phyloP scores from a whole-genome alignment of 2,888 invertebrate species.

The Caenorhabditis zanzibari region DNA sequence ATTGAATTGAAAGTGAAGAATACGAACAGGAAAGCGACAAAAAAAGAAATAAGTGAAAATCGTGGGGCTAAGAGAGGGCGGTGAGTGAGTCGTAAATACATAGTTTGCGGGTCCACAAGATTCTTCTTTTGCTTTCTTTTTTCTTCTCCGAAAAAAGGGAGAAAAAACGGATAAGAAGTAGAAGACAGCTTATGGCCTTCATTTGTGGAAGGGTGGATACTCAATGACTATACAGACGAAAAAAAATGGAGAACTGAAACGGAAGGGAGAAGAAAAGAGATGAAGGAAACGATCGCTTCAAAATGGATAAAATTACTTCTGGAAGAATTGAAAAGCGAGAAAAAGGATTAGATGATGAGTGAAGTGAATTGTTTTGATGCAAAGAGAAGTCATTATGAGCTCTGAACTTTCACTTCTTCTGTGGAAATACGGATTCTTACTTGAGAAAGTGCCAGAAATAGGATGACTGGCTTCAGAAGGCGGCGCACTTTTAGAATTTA shows the following conservation, averaged over 20 bases:
- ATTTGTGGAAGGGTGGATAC: slow-evolving; percentile 9
- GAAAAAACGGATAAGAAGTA: slow-evolving; percentile 43
- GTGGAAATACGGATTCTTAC: slow-evolving; percentile 5
- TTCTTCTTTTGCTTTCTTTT: slow-evolving; percentile 21
- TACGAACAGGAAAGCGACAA: slow-evolving; percentile 27
- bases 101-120: slow-evolving; percentile 58
- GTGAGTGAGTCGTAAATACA: slow-evolving; percentile 52
- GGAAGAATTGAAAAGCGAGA: background rate
- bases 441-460: slow-evolving; percentile 4
- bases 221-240: slow-evolving; percentile 24
- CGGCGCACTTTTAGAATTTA: slow-evolving; percentile 35
- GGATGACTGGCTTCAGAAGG: slow-evolving; percentile 19
- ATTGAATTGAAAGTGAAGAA: slow-evolving; percentile 24
- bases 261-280: background rate
- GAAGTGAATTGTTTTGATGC: too few species aligned
- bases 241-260: slow-evolving; percentile 3
- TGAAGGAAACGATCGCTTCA: background rate
- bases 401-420: background rate
- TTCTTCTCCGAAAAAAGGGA: slow-evolving; percentile 19
- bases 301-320: slow-evolving; percentile 8
- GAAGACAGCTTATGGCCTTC: slow-evolving; percentile 46
- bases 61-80: slow-evolving; percentile 22
- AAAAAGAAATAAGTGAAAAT: slow-evolving; percentile 45
- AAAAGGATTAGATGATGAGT: slow-evolving; percentile 14
- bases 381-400: background rate